Base-by-base conservation (phyloP, 37 sponge, comb jelly and placozoan species). In the Beroe forskalii region DNA sequence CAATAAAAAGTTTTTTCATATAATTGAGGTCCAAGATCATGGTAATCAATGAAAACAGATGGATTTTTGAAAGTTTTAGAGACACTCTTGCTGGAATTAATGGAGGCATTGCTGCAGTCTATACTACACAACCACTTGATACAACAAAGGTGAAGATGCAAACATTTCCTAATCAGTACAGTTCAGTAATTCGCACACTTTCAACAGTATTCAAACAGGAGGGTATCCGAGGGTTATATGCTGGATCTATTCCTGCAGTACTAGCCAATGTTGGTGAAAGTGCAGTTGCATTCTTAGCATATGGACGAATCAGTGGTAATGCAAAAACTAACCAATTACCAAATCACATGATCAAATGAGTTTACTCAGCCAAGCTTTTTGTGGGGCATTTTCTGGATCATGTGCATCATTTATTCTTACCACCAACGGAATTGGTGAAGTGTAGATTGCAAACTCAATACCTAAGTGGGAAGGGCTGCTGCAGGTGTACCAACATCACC, bases 111-210 rank as follows among this genome's bases (percentile, higher is more conserved):
- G 20, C 75, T 6, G 75, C 75, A 9, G 75, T 72, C 1, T 72
- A 72, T 37, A 30, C 75, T 33, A 72, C 75, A 36, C 95, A 94
- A 60, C 95, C 95, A 23, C 62, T 94, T 23, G 95, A 94, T 62
- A 94, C 95, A 1, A 90, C 93, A 1, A 94, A 94, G 62, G 93
- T 93, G 86, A 92, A 92, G 67, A 76, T 86, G 32, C 92, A 92
- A 41, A 89, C 89, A 35, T 90, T 90, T 43, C 76, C 90, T 12
- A 48, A 91, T 14, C 62, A 60, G 39, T 91, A 91, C 80, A 36
- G 64, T 12, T 66, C 20, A 24, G 76, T 76, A 31, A 25, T 33
- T 12, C 41, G 2, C 2, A 60, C 62, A 0, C 55, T 91, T 35
- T 61, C 22, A 12, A 75, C 32, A 32, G 90, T 90, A 6, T 67